A percentile compares a stretch with the other conserved stretches of the same genome.
Evolutionary conservation across 2,113 vertebrate genomes (phyloP).

Genomic region (Rhea americana): DNA sequence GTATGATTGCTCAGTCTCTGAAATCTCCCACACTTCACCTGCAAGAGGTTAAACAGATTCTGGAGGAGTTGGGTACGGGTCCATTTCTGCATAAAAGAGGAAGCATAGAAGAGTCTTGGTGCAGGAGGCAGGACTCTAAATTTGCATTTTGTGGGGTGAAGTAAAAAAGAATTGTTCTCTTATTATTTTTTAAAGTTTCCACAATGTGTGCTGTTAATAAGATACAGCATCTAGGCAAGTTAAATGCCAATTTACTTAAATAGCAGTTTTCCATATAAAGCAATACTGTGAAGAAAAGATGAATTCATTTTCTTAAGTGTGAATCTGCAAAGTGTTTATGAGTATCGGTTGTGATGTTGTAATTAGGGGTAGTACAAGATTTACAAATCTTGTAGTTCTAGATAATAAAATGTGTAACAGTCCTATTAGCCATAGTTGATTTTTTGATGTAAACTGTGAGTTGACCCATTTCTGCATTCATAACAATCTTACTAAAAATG

Average conservation of each 20-base stretch:
- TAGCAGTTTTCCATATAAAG: background rate
- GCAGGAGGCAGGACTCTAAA: background rate
- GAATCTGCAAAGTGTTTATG: background rate
- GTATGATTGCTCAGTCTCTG: background rate
- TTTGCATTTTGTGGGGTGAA: background rate
- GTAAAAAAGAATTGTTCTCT: background rate
- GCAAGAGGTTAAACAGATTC: background rate
- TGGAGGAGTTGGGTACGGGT: background rate
- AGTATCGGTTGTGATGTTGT: background rate
- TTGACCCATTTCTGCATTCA: background rate
- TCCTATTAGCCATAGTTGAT: background rate
- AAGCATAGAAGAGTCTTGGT: background rate
- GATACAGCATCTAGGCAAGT: background rate
- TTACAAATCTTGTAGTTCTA: background rate
- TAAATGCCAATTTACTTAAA: background rate
- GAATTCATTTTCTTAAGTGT: background rate
- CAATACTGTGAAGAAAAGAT: background rate
- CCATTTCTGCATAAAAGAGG: background rate
- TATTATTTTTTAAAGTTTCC: background rate
- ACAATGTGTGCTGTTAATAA: too few relatives aligned
- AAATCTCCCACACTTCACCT: background rate
- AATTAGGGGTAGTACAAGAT: background rate
- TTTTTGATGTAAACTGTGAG: background rate
- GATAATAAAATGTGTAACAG: background rate
- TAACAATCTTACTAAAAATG: background rate